phyloP scores from a whole-genome alignment of 2,797 vertebrate genomes.

The Onychomys torridus region DNA sequence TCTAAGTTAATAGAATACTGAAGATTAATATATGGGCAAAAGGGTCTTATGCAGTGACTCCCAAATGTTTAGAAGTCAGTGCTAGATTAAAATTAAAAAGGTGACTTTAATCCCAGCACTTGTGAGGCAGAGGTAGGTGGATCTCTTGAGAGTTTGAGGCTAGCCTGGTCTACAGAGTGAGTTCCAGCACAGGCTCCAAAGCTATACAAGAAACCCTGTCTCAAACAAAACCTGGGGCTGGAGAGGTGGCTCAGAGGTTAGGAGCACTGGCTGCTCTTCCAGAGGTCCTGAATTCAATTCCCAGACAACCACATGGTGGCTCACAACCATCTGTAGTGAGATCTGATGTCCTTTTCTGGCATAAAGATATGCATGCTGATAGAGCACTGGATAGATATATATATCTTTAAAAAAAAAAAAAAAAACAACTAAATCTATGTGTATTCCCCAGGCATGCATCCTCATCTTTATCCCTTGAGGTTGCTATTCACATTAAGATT shows the following conservation, averaged over 20 bases:
- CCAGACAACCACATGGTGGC: no score
- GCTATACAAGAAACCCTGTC: background rate
- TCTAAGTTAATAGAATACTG: slow-evolving; percentile 32
- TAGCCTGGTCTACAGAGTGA: background rate
- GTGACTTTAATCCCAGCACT: background rate
- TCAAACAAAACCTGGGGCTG: background rate
- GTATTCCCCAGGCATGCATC: background rate
- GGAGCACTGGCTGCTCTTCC: no score
- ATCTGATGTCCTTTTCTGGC: no score
- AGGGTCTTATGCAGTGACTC: background rate
- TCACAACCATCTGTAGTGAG: no score
- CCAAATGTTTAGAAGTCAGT: slow-evolving; percentile 28
- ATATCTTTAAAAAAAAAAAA: no score
- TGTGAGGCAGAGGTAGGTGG: background rate
- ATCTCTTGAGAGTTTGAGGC: background rate
- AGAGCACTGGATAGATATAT: no score
- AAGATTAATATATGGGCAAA: background rate
- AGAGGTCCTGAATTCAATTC: no score
- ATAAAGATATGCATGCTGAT: no score
- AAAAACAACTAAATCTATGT: no score
- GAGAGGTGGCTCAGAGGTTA: no score
- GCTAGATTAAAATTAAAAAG: slow-evolving; percentile 1
- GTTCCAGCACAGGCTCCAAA: background rate
- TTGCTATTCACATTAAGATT: slow-evolving; percentile 35
- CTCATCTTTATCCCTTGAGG: background rate